Evolutionary conservation across 2,888 invertebrate genomes (phyloP).

Genomic region (Cataglyphis cursor): DNA sequence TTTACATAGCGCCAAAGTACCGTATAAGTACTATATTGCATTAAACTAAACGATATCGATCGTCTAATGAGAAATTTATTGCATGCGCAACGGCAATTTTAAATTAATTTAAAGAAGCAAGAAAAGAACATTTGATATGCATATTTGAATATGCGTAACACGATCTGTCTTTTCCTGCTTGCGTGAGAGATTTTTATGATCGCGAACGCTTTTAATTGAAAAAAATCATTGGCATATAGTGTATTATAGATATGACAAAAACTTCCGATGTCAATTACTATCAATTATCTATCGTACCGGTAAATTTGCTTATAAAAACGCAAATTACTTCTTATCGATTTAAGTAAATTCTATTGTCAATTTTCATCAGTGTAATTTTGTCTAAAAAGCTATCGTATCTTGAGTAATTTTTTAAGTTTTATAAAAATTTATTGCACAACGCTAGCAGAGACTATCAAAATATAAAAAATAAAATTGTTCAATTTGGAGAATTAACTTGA

Average conservation of each 20-base stretch:
- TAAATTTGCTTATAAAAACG: neutral
- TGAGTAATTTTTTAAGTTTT: neutral
- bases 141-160: neutral
- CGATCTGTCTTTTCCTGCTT: neutral
- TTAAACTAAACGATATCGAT: neutral
- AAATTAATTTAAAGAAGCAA: neutral
- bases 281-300: neutral
- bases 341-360: neutral
- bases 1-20: neutral
- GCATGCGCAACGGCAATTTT: neutral
- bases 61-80: neutral
- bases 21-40: neutral
- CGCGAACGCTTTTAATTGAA: neutral
- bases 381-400: too few species aligned
- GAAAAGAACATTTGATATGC: neutral
- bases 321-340: neutral
- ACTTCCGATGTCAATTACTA: neutral
- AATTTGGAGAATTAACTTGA: neutral
- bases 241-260: neutral
- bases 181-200: neutral
- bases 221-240: neutral
- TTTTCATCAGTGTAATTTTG: neutral
- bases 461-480: neutral
- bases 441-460: neutral
- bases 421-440: neutral